A percentile compares a stretch with the other conserved stretches of the same genome.
These are phyloP conservation scores for Gambusia holbrooki DNA, from an alignment of 2,113 vertebrate species.

Conservation along the genomic window DNA sequence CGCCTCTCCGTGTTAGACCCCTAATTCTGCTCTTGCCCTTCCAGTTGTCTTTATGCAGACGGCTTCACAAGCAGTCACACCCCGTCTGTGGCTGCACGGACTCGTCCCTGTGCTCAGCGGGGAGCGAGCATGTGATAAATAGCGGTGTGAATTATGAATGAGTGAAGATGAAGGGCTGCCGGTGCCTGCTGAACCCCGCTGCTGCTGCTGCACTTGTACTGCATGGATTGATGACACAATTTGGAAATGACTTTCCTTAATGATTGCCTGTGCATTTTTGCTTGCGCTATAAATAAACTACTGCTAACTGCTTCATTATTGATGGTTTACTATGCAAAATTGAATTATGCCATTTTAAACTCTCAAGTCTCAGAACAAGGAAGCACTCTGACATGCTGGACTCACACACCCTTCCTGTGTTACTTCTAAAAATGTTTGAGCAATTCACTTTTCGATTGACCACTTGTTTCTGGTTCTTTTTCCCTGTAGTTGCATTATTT, in stretches of 20 bases:
- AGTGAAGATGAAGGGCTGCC: constrained; percentile 51
- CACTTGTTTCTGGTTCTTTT: background rate
- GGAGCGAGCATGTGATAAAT: constrained; percentile 62
- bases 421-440: constrained; percentile 5
- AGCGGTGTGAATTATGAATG: constrained; percentile 73
- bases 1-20: constrained; percentile 4
- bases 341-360: constrained; percentile 5
- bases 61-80: constrained; percentile 28
- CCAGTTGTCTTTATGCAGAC: constrained; percentile 17
- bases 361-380: background rate
- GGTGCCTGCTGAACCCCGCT: constrained; percentile 33
- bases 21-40: constrained; percentile 29
- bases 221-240: constrained; percentile 2
- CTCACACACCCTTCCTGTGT: constrained; percentile 20
- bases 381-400: constrained; percentile 16
- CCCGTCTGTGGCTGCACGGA: constrained; percentile 37
- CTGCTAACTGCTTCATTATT: constrained; percentile 19
- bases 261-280: constrained; percentile 18
- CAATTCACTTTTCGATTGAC: constrained; percentile 1
- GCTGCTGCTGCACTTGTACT: constrained; percentile 21
- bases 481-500: background rate
- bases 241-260: background rate
- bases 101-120: constrained; percentile 47
- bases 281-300: constrained; percentile 8
- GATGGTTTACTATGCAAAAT: constrained; percentile 3